Evolutionary conservation across 2,888 invertebrate species (phyloP).

Genomic region (Lomographa bimaculata): DNA sequence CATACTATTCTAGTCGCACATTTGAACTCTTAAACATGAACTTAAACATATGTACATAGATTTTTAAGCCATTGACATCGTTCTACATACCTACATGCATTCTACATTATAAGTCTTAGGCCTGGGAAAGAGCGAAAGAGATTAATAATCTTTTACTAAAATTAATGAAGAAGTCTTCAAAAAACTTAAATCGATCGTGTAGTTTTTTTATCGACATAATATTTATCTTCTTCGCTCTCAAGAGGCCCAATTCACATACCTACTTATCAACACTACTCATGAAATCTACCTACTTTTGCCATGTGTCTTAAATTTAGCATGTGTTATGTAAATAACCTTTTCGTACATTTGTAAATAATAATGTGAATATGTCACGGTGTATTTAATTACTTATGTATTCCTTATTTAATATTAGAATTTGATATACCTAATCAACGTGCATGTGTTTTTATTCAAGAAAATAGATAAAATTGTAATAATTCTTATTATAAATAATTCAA

Average conservation of each 20-base stretch:
- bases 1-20: slow-evolving; percentile 3
- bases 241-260: too few species aligned
- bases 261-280: slow-evolving; percentile 13
- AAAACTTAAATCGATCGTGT: too few species aligned
- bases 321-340: slow-evolving; percentile 33
- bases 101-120: too few species aligned
- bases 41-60: not conserved
- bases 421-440: too few species aligned
- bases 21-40: not conserved
- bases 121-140: too few species aligned
- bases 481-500: too few species aligned
- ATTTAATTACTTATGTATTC: slow-evolving; percentile 4
- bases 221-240: too few species aligned
- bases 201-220: too few species aligned
- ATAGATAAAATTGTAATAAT: too few species aligned
- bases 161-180: too few species aligned
- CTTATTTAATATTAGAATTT: slow-evolving; percentile 1
- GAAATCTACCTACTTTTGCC: slow-evolving; percentile 2
- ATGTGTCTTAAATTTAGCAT: slow-evolving; percentile 26
- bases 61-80: slow-evolving; percentile 1
- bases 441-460: too few species aligned
- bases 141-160: too few species aligned
- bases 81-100: slow-evolving; percentile 15
- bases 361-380: slow-evolving; percentile 13
- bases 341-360: slow-evolving; percentile 24